Evolutionary conservation across 2,888 invertebrate species (phyloP), one percentile per base, ranked within the genome.

Genomic region (Helobdella robusta): DNA sequence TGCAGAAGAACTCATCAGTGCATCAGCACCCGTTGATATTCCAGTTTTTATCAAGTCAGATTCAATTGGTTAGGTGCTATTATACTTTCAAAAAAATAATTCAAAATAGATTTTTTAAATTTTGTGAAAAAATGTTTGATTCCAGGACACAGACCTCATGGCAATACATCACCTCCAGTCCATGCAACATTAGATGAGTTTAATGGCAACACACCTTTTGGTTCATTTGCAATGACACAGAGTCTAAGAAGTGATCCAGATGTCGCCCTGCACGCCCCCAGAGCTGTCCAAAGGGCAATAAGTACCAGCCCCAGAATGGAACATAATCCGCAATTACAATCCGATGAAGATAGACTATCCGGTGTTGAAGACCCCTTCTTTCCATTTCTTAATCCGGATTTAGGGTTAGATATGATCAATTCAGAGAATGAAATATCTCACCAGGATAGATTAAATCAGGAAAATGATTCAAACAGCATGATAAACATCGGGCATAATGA

Each of bases 301-400:
- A 62, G 62, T 28, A 62, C 62, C 11, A 46, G 25, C 11, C 48
- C 62, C 23, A 48, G 62, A 18, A 62, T 62, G 50, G 62, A 62
- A 34, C 25, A 60, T 46, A 18, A 25, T 23, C 15, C 20, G 2
- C n/a, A 35, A 4, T 25, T 25, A 8, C 40, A 23, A 4, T 34
- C 35, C 20, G 36, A 59, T 2, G 36, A 59, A 20, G 46, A 50
- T 20, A 25, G 48, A 44, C 25, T 5, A 20, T 20, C 32, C n/a
- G n/a, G 15, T 46, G 56, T 56, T 8, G 62, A 62, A 15, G 62
- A 62, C 28, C 62, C 62, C 30, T 44, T 62, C 6, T 62, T 62
- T 50, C 62, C 62, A 18, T 62, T 62, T 30, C 46, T 62, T 30
- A 62, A 48, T 28, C 62, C 62, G 8, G 62, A 62, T n/a, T 30